Evolutionary conservation across 2,888 invertebrate species (phyloP), one percentile per base, ranked within the genome.

Genomic region (Drosophila falleni): DNA sequence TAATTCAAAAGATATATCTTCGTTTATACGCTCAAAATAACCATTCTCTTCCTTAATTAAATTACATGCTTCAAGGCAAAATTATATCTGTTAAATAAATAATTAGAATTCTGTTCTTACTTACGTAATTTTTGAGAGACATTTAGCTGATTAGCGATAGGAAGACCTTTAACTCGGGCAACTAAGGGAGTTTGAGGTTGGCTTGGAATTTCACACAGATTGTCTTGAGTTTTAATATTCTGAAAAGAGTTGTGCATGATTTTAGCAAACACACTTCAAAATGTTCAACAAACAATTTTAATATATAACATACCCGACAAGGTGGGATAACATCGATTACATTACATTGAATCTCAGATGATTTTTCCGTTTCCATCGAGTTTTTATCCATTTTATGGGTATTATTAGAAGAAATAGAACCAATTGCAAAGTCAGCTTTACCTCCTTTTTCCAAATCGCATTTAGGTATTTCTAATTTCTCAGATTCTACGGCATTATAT

Each of bases 1-100:
- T 11, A 56, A 15, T 44, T 56, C 44, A 3, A 23, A 23, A 23
- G n/a, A 11, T 0, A 56, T n/a, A 15, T 56, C 55, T n/a, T 33
- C n/a, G n/a, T 8, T 56, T 35, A 56, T 2, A 15, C 44, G 44
- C n/a, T 44, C 23, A 1, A 42, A 10, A 1, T 15, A 3, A 1
- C n/a, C 3, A 23, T 31, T n/a, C 1, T 44, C 33, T 35, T 44
- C 15, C 26, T 13, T 15, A 23, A 23, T 19, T n/a, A 19, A 37
- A 9, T 23, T 33, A 13, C 13, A 11, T 5, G 5, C 16, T 23
- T 31, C 13, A 47, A n/a, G 11, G 11, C 1, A 47, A 29, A 31
- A 4, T 15, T 1, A 0, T 15, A n/a, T 29, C 10, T 4, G 10
- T 47, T 29, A 47, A n/a, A 19, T 8, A 19, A 23, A 50, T 9